phyloP scores from a whole-genome alignment of 2,113 vertebrate genomes.

The Varanus komodoensis region DNA sequence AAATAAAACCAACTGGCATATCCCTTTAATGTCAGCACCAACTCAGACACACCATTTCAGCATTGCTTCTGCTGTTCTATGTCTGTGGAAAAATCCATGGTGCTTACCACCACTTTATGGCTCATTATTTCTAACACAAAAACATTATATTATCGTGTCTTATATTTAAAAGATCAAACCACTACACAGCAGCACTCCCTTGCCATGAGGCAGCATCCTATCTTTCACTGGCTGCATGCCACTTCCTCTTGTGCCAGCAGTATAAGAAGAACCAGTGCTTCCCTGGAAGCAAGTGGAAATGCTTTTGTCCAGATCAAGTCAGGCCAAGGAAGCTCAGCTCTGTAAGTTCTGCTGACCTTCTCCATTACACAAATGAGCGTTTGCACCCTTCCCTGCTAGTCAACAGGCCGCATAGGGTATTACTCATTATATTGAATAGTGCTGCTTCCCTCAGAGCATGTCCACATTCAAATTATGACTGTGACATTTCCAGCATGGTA shows the following conservation, averaged over 20 bases:
- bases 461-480: not conserved
- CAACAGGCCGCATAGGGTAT: no score
- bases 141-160: not conserved
- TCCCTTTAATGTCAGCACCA: not conserved
- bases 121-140: not conserved
- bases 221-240: no score
- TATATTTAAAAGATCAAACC: no score
- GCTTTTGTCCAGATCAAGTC: no score
- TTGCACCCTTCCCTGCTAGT: no score
- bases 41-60: not conserved
- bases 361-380: no score
- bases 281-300: no score
- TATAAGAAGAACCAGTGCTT: no score
- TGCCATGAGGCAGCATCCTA: no score
- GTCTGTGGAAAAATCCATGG: conserved; percentile 18
- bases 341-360: no score
- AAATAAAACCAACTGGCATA: not conserved
- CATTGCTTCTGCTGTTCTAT: not conserved
- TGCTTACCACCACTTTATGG: conserved; percentile 60
- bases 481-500: not conserved
- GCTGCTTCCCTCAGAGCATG: not conserved
- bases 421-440: not conserved
- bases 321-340: no score
- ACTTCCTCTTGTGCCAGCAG: not conserved
- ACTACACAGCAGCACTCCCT: no score